A percentile compares a stretch with the other conserved stretches of the same genome.
Conservation (phyloP, 2,888 invertebrate genomes). For the Lasius fuliginosus region DNA sequence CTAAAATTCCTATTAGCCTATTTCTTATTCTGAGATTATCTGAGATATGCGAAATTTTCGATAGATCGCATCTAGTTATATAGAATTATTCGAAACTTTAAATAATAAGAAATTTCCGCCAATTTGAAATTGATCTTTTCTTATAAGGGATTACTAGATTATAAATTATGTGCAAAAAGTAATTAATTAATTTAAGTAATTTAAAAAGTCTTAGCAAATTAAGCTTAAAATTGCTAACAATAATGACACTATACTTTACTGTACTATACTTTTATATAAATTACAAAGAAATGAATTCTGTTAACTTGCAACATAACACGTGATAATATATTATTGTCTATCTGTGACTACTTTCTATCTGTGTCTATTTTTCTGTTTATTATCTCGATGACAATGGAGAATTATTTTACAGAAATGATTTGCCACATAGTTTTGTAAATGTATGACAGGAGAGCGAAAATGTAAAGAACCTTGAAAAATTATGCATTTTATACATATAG, state of each 20-base stretch:
- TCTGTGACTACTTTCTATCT: background rate
- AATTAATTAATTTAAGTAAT: background rate
- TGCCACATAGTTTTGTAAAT: background rate
- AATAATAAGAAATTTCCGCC: background rate
- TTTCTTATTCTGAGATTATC: background rate
- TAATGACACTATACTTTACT: background rate
- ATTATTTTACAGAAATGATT: slow-evolving; percentile 25
- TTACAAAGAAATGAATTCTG: background rate
- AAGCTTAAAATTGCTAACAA: background rate
- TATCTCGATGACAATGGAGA: background rate
- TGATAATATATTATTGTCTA: background rate
- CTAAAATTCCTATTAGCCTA: background rate
- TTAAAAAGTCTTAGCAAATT: background rate
- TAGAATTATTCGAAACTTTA: background rate
- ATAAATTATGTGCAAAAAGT: background rate
- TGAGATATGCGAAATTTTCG: background rate
- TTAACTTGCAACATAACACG: background rate
- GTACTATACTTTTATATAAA: background rate
- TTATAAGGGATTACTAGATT: background rate
- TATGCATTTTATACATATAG: slow-evolving; percentile 14
- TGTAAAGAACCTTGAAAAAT: slow-evolving; percentile 16
- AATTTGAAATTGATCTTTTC: background rate
- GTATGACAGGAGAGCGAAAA: background rate
- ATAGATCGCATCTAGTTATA: background rate
- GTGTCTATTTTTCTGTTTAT: background rate